A percentile compares a stretch with the other conserved stretches of the same genome.
phyloP scores from a whole-genome alignment of 2,113 vertebrate species.

The Barnardius zonarius region DNA sequence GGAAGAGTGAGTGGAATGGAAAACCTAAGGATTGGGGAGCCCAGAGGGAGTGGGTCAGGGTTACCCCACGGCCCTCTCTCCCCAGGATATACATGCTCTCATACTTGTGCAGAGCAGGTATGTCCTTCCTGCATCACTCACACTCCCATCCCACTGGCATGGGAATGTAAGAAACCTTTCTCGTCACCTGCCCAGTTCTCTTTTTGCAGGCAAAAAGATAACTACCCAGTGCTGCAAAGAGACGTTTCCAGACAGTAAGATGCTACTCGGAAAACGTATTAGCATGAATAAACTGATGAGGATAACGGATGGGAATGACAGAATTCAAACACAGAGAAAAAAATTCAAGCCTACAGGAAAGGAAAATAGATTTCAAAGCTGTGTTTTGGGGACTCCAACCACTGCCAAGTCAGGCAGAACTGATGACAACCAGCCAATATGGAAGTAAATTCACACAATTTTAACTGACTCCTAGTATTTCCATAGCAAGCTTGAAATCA shows the following conservation, averaged over 20 bases:
- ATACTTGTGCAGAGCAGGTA: rapidly evolving
- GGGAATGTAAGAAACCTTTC: neutral
- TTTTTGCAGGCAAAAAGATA: neutral
- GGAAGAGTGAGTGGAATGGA: neutral
- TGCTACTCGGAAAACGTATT: neutral
- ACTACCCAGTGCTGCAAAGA: neutral
- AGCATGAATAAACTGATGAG: neutral
- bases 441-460: neutral
- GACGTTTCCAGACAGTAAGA: neutral
- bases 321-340: neutral
- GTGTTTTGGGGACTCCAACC: neutral
- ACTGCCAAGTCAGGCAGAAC: conserved; percentile 23
- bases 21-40: neutral
- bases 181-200: neutral
- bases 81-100: neutral
- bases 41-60: neutral
- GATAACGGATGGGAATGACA: neutral
- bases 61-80: neutral
- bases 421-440: neutral
- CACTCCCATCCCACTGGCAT: neutral
- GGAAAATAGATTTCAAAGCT: conserved; percentile 19
- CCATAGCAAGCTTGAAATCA: neutral
- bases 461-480: neutral
- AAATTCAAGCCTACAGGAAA: neutral
- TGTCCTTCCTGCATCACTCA: neutral